Percentiles rank a stretch among this genome's conserved stretches.
Conservation (phyloP, 2,797 vertebrate species). For the Phoebastria nigripes region DNA sequence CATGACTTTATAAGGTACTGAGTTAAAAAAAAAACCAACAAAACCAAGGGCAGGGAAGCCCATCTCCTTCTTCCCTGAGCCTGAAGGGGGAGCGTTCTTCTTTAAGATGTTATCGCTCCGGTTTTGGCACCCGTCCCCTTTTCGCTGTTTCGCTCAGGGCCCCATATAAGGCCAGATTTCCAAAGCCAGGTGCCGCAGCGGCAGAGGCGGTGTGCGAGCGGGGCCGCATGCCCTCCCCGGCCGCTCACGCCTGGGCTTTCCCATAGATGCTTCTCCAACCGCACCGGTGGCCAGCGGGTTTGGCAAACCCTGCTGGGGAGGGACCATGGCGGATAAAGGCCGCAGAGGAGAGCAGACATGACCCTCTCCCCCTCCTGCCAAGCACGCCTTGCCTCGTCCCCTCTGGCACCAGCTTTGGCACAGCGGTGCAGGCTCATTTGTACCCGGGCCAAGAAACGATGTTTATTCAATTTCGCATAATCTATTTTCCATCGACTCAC, state of each 20-base stretch:
- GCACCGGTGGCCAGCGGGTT: fast-evolving
- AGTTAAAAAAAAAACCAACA: background rate
- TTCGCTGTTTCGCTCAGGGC: slow-evolving; percentile 8
- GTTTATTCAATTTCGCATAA: slow-evolving; percentile 45
- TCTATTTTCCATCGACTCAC: slow-evolving; percentile 57
- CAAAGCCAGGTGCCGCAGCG: slow-evolving; percentile 52
- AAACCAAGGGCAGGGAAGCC: background rate
- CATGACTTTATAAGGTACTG: slow-evolving; percentile 15
- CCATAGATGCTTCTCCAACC: background rate
- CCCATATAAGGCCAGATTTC: slow-evolving; percentile 69
- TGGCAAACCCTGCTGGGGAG: background rate
- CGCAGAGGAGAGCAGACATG: background rate
- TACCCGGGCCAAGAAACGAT: slow-evolving; percentile 23
- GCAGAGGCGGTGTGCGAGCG: background rate
- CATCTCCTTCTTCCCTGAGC: background rate
- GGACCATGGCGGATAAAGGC: background rate
- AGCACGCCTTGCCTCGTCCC: background rate
- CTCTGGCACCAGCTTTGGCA: background rate
- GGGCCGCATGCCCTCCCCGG: fast-evolving
- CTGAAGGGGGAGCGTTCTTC: slow-evolving; percentile 60
- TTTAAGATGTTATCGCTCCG: background rate
- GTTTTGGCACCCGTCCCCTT: background rate
- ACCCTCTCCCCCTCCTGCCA: background rate
- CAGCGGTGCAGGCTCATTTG: background rate
- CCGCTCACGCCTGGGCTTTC: background rate